Conservation (phyloP, 2,888 invertebrate species). For the Augiades crinisus region DNA sequence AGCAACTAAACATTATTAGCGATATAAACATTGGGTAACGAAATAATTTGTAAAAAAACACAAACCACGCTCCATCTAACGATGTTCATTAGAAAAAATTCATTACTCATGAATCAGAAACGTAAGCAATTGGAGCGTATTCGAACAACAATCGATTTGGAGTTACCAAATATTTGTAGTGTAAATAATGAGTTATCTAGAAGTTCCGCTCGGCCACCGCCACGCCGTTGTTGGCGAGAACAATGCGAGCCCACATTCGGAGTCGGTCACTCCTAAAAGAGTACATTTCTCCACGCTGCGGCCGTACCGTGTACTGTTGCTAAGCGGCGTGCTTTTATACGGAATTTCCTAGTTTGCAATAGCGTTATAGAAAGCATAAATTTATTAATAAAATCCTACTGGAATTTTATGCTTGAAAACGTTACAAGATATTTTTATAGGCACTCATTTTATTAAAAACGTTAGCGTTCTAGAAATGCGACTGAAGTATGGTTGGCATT, state of each 20-base stretch:
- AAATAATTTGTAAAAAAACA: too few species aligned
- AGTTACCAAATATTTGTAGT: slow-evolving; percentile 9
- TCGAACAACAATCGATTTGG: not conserved
- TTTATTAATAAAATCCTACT: too few species aligned
- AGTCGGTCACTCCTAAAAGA: slow-evolving; percentile 49
- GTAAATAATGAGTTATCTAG: slow-evolving; percentile 31
- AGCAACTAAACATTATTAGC: too few species aligned
- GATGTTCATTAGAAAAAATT: not conserved
- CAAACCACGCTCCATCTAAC: too few species aligned
- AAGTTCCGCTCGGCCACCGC: slow-evolving; percentile 41
- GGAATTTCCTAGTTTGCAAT: not conserved
- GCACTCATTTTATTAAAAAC: too few species aligned
- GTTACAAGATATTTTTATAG: too few species aligned
- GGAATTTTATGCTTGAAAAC: too few species aligned
- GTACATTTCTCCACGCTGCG: slow-evolving; percentile 43
- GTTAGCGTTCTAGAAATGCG: too few species aligned
- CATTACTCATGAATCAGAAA: slow-evolving; percentile 5
- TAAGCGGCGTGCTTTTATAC: not conserved
- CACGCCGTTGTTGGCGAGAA: slow-evolving; percentile 32
- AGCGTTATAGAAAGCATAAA: too few species aligned
- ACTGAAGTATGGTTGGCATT: too few species aligned
- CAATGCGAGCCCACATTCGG: slow-evolving; percentile 44
- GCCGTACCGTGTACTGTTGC: slow-evolving; percentile 28
- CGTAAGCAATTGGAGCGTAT: slow-evolving; percentile 8
- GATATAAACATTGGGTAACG: too few species aligned